Base-by-base conservation (phyloP, 2,113 vertebrate species). In the Coptodon bakossiorum region DNA sequence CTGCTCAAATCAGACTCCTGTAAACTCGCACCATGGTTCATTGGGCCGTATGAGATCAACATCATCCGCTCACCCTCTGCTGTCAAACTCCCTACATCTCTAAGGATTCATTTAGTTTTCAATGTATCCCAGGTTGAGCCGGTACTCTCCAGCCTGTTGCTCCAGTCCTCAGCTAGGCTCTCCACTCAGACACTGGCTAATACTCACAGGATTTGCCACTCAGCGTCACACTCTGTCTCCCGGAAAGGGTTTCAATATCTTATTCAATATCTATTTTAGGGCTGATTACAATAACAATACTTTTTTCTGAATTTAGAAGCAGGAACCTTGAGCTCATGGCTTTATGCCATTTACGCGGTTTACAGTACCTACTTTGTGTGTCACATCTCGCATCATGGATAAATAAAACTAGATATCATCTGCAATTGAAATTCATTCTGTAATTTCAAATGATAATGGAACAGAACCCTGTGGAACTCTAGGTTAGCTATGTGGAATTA, bases 361-460 rank as follows among this genome's bases (percentile, higher is more conserved):
- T 61, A 61, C 9, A 17, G 29, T 34, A 61, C 29, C 57, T 61
- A 61, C 5, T 61, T 3, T 61, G 14, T 61, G 57, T 17, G 57
- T 61, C 29, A 61, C 27, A 31, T 3, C 29, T 61, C 0, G 14
- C 29, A 1, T 61, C 29, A 34, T 0, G 1, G 9, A 61, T 17
- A 61, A 61, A 61, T 61, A 34, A 61, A 61, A 31, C 57, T 61
- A 31, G 29, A 61, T 31, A 61, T 61, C 8, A 61, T 61, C 57
- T 61, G 27, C 29, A 61, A 34, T 34, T 31, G 14, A 61, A 61
- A 61, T 61, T 17, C 17, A 61, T 61, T 61, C 57, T 6, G 57
- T 34, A 61, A 61, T 61, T 34, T 61, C 0, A 8, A 61, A 61
- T 61, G 27, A 61, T 10, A 61, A 61, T 61, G 14, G 57, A 61